Evolutionary conservation across 2,888 invertebrate genomes (phyloP), one percentile per base, ranked within the genome.

Genomic region (Coremacera marginata): DNA sequence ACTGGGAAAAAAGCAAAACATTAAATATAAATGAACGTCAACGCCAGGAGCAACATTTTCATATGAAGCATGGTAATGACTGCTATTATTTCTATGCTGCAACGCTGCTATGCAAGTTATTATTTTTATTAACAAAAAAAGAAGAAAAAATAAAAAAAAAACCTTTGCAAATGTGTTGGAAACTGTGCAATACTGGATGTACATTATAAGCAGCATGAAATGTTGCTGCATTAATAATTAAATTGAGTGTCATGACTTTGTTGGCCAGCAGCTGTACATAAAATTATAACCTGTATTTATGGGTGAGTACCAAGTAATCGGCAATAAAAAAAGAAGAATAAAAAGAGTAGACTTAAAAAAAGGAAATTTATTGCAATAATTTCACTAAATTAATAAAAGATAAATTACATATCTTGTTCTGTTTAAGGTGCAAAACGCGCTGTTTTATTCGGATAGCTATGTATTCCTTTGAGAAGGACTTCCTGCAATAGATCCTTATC

Each of bases 401-500:
- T 31, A 62, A 31, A 31, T 37, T 37, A 1, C 8, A 37, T n/a
- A 14, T 44, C 1, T 44, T 11, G 11, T 44, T 44, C 1, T 44
- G 44, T 44, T 44, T 44, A 44, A 11, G 49, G 25, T 52, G 49
- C 44, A 44, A 44, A 44, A 2, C 51, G 49, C 3, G 22, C 11
- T n/a, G 55, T 49, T 19, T 84, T 81, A 0, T 51, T 25, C 9
- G 84, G 84, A 81, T 88, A 87, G 8, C 88, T 88, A 70, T 86
- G 87, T 81, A 84, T 86, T 8, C 90, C 91, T 11, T 93, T 82
- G 82, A 92, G 93, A 77, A 91, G 91, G 0, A 95, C 87, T 83
- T 93, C 92, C 75, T 91, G 91, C 11, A 93, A 82, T 70, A 95
- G 82, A 31, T 91, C 91, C 0, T 93, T 93, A 81, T 93, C 91